These are phyloP conservation scores for Bergia puertoricense DNA, from an alignment of 92 coral and sea anemone species.

Conservation along the genomic window DNA sequence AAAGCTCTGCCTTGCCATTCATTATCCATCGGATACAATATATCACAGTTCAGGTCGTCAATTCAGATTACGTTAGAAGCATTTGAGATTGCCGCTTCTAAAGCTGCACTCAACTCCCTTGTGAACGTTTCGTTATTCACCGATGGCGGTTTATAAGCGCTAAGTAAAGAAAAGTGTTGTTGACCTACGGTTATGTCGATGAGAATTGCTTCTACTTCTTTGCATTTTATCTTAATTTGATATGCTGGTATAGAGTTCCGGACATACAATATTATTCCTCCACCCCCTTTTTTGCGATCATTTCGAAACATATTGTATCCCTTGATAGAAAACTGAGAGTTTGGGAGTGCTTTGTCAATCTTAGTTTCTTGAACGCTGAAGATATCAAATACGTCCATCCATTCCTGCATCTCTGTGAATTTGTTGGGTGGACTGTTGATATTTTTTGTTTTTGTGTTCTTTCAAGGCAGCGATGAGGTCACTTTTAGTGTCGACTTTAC, in stretches of 20 bases:
- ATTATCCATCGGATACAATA: constrained; percentile 45
- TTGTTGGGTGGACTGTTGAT: constrained; percentile 1
- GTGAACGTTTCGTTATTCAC: constrained; percentile 19
- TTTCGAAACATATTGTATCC: neutral
- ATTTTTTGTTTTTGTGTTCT: neutral
- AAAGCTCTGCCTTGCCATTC: constrained; percentile 43
- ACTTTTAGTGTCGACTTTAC: too few relatives aligned
- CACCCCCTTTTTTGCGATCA: constrained; percentile 24
- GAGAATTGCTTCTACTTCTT: constrained; percentile 46
- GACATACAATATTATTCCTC: constrained; percentile 40
- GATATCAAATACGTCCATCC: neutral
- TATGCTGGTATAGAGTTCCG: constrained; percentile 33
- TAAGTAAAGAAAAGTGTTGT: constrained; percentile 35
- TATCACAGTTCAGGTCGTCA: constrained; percentile 49
- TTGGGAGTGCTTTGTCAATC: constrained; percentile 2
- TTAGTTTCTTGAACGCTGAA: constrained; percentile 1
- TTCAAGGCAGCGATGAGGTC: too few relatives aligned
- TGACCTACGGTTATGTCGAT: constrained; percentile 45
- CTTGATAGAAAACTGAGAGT: neutral
- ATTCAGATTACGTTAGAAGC: constrained; percentile 40
- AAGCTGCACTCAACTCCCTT: neutral
- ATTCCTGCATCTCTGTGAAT: neutral
- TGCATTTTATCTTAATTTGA: constrained; percentile 8
- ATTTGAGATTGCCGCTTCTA: constrained; percentile 33
- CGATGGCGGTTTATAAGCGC: constrained; percentile 43